These are phyloP conservation scores for Zeuzera pyrina DNA, from an alignment of 2,888 invertebrate species.

Conservation along the genomic window DNA sequence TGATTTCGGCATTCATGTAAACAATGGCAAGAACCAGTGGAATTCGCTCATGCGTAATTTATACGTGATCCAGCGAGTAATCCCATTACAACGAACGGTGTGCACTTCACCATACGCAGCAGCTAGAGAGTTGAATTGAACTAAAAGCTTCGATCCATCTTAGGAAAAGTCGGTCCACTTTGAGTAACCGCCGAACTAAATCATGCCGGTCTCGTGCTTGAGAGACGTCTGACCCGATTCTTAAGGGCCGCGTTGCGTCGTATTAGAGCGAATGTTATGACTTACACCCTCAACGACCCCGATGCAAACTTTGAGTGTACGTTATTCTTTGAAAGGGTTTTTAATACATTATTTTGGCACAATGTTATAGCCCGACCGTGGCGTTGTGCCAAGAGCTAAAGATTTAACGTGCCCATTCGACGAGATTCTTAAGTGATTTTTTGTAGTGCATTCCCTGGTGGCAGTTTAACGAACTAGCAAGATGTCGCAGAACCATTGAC, in stretches of 20 bases:
- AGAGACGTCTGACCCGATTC: slow-evolving; percentile 50
- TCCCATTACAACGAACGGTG: slow-evolving; percentile 29
- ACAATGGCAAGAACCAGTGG: too few relatives aligned
- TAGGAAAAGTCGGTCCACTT: slow-evolving; percentile 54
- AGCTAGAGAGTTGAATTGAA: slow-evolving; percentile 47
- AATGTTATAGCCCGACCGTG: slow-evolving; percentile 43
- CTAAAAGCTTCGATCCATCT: slow-evolving; percentile 67
- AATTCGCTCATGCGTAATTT: slow-evolving; percentile 41
- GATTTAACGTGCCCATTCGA: slow-evolving; percentile 54
- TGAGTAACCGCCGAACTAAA: slow-evolving; percentile 53
- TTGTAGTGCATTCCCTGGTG: slow-evolving; percentile 43
- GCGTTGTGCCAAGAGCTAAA: slow-evolving; percentile 56
- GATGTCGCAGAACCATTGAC: slow-evolving; percentile 56
- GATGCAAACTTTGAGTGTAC: slow-evolving; percentile 45
- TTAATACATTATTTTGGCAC: slow-evolving; percentile 67
- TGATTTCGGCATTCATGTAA: too few relatives aligned
- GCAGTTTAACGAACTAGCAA: slow-evolving; percentile 59
- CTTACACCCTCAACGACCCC: slow-evolving; percentile 6
- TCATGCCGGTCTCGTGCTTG: slow-evolving; percentile 38
- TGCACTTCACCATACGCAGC: slow-evolving; percentile 42
- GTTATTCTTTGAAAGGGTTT: slow-evolving; percentile 50
- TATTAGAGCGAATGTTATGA: slow-evolving; percentile 24
- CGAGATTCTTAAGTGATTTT: slow-evolving; percentile 63
- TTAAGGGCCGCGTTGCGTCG: slow-evolving; percentile 33
- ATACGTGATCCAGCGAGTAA: slow-evolving; percentile 38